Conservation (phyloP, 2,797 vertebrate species). For the Pyrocephalus nanus region DNA sequence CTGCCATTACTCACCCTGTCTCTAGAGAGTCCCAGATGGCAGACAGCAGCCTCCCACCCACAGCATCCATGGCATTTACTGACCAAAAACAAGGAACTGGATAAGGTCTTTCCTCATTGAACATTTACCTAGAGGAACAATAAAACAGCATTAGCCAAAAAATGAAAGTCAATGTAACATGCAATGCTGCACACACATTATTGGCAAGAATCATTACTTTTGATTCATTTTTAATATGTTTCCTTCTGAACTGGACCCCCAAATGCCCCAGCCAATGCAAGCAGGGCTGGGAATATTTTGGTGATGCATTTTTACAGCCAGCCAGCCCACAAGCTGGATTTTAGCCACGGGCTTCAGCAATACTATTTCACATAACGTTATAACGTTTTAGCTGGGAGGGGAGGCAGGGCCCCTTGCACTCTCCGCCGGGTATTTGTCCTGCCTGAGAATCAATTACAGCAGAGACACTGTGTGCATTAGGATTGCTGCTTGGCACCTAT, state of each 20-base stretch:
- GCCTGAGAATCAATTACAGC: conserved; percentile 73
- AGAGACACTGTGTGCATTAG: conserved; percentile 60
- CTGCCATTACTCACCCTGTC: not conserved
- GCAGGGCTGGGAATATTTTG: not conserved
- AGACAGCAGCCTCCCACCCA: not conserved
- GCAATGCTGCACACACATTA: conserved; percentile 21
- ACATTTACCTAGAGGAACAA: conserved; percentile 38
- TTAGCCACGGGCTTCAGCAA: conserved; percentile 41
- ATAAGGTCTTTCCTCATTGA: conserved; percentile 42
- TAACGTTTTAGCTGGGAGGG: conserved; percentile 55
- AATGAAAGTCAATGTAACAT: conserved; percentile 13
- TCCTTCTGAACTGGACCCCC: conserved; percentile 48
- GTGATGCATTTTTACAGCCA: not conserved
- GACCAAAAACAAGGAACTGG: conserved; percentile 5
- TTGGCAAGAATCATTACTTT: conserved; percentile 43
- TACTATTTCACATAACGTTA: conserved; percentile 63
- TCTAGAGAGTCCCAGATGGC: not conserved
- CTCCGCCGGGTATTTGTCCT: conserved; percentile 67
- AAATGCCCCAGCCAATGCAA: not conserved
- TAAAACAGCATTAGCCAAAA: conserved; percentile 49
- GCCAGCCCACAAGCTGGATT: conserved; percentile 32
- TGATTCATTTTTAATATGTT: conserved; percentile 58
- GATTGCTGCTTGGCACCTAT: conserved; percentile 63
- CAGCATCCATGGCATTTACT: conserved; percentile 23
- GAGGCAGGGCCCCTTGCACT: conserved; percentile 36